Percentiles rank a stretch among this genome's conserved stretches.
phyloP scores from a whole-genome alignment of 2,113 vertebrate genomes.

The Brachyhypopomus occidentalis region DNA sequence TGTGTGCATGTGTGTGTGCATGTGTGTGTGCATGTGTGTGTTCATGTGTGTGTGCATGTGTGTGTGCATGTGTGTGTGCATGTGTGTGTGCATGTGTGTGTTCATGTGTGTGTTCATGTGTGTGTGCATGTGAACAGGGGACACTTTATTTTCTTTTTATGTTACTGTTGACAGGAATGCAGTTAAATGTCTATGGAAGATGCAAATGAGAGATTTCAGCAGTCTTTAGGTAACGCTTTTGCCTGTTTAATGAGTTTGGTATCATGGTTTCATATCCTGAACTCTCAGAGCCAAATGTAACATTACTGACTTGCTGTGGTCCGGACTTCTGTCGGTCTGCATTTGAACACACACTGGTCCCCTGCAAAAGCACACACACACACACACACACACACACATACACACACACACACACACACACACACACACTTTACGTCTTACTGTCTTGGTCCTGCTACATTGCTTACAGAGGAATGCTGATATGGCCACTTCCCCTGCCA shows the following conservation, averaged over 20 bases:
- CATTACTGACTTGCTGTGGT: constrained; percentile 1
- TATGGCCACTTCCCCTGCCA: too few species aligned
- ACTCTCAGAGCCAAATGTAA: constrained; percentile 22
- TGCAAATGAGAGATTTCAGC: neutral
- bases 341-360: constrained; percentile 20
- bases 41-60: neutral
- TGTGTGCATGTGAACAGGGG: neutral
- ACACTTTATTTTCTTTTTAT: neutral
- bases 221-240: constrained; percentile 4
- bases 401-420: constrained; percentile 12
- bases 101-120: too few species aligned
- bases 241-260: constrained; percentile 10
- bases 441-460: constrained; percentile 39
- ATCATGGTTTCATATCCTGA: constrained; percentile 41
- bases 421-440: constrained; percentile 29
- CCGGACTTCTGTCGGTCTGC: constrained; percentile 21
- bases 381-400: constrained; percentile 12
- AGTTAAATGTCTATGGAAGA: neutral
- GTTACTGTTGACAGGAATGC: neutral
- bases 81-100: too few species aligned
- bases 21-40: too few species aligned
- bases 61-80: too few species aligned
- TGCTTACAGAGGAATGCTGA: constrained; percentile 47
- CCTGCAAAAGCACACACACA: constrained; percentile 18
- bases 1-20: too few species aligned